Base-by-base conservation (phyloP, 2,888 invertebrate species). In the Macrophya alboannulata region DNA sequence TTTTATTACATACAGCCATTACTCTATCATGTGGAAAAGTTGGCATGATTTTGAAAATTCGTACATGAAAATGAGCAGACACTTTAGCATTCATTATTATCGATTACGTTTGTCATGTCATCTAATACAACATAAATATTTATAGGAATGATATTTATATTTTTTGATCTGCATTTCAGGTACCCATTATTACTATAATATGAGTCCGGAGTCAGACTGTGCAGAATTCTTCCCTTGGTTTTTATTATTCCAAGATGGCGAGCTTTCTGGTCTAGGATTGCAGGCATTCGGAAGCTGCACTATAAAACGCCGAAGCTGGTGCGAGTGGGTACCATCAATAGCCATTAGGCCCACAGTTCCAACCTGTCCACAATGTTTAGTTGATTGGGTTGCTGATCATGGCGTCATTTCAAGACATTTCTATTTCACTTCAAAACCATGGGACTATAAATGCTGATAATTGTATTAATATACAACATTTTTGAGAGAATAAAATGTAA, bases 351-450 rank as follows among this genome's bases (percentile, higher is more conserved):
- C 92, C 74, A 90, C 93, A 2, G 88, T 93, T 8, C 94, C 94
- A 0, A 87, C 89, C 31, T 93, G 92, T 3, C 93, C 94, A 0
- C 86, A 90, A 0, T 94, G 94, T 86, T 89, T 93, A 6, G 87
- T 90, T n/a, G 91, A 93, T 21, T 89, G 91, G 90, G 89, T 89
- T 0, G 88, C 89, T 8, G 89, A 88, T 0, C 91, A 92, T 86
- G 92, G 93, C 0, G 86, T 92, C 0, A 88, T 94, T 5, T 92
- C 92, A 4, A 89, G 94, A 0, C 94, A 94, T 87, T 92, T 94
- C 84, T 94, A 94, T 90, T 94, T 92, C 88, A 90, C 94, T 74
- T 92, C 93, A 85, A 90, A 93, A 6, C 94, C 94, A 0, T 94
- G 93, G 93, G 91, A 91, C 25, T 92, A 94, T 31, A 90, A 89